A percentile compares a stretch with the other conserved stretches of the same genome.
Conservation (phyloP, 2,797 vertebrate species). For the Pristis pectinata region DNA sequence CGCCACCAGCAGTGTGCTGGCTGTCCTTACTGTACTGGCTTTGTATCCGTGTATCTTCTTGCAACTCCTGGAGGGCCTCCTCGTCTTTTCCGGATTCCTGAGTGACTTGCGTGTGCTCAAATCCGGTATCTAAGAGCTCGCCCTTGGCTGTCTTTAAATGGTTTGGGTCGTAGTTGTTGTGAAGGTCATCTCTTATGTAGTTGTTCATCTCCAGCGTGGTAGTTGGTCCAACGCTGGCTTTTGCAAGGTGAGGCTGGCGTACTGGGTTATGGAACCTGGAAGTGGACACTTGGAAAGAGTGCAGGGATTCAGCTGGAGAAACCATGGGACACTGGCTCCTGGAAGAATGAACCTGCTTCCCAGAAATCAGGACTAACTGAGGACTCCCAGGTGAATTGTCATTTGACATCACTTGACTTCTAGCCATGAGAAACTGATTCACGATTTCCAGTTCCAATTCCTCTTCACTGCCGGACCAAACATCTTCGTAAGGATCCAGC, state of each 20-base stretch:
- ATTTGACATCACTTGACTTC: neutral
- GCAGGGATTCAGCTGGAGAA: neutral
- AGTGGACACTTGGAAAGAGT: no score
- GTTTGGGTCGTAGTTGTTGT: neutral
- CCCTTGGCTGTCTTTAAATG: neutral
- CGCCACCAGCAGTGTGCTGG: neutral
- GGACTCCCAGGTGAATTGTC: neutral
- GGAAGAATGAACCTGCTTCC: neutral
- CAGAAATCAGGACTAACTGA: neutral
- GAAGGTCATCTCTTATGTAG: neutral
- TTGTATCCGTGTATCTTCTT: neutral
- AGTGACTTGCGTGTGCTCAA: neutral
- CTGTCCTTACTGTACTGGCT: neutral
- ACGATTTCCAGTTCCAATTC: neutral
- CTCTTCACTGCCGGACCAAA: slow-evolving; percentile 3
- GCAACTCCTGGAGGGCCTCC: neutral
- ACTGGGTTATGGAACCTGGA: neutral
- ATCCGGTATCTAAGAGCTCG: neutral
- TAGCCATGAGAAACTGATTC: slow-evolving; percentile 9
- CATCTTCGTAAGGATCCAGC: neutral
- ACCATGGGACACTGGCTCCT: neutral
- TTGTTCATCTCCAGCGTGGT: neutral
- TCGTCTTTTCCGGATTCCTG: neutral
- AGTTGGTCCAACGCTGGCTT: neutral
- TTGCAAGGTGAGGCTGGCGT: neutral